Evolutionary conservation across 1,140 invertebrate genomes (phyloP).

Genomic region (Ips typographus): DNA sequence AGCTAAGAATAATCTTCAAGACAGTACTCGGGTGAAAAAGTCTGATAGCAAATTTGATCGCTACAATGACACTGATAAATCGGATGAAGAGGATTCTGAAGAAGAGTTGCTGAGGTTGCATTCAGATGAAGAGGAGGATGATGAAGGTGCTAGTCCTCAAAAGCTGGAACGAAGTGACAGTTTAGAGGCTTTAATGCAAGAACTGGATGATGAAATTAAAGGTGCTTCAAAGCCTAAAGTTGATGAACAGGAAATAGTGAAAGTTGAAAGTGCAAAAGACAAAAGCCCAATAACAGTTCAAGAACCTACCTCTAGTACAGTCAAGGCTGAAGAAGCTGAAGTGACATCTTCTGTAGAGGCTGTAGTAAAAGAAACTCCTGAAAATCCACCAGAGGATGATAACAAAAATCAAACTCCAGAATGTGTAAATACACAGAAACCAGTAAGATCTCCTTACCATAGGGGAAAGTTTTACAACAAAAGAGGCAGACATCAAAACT

Average conservation of each 20-base stretch:
- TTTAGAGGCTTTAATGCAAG: constrained; percentile 50
- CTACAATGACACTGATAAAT: constrained; percentile 49
- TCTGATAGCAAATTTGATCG: constrained; percentile 49
- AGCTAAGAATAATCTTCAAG: no score
- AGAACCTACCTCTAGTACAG: no score
- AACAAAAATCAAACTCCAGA: no score
- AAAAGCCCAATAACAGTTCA: no score
- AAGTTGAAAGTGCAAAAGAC: no score
- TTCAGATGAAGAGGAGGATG: constrained; percentile 27
- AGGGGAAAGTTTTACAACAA: background rate
- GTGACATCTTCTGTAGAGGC: background rate
- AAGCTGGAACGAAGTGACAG: constrained; percentile 44
- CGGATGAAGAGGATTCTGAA: constrained; percentile 49
- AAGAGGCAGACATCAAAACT: no score
- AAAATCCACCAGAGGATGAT: no score
- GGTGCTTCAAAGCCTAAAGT: background rate
- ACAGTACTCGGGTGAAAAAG: background rate
- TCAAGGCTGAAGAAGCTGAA: background rate
- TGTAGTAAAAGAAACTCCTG: background rate
- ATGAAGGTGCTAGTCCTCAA: constrained; percentile 4
- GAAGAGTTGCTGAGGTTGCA: constrained; percentile 34
- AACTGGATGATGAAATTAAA: constrained; percentile 49
- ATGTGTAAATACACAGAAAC: background rate
- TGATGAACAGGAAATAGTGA: no score
- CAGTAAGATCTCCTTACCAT: background rate